Conservation (phyloP, 2,113 vertebrate species). For the Turnix velox region DNA sequence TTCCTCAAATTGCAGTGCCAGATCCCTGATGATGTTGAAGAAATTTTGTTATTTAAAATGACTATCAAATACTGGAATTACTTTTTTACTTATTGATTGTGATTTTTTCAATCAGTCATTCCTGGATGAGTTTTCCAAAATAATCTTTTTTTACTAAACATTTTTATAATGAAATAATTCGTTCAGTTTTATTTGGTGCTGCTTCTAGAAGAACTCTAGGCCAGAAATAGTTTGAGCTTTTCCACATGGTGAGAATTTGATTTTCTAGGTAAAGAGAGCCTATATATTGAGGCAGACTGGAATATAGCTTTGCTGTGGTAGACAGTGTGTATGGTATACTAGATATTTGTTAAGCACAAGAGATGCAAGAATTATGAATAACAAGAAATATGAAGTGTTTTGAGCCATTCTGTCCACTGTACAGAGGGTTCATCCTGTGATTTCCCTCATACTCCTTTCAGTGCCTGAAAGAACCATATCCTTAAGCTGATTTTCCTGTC, state of each 20-base stretch:
- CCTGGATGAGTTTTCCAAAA: background rate
- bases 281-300: background rate
- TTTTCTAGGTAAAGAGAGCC: background rate
- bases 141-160: background rate
- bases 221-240: background rate
- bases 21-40: background rate
- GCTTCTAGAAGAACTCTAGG: background rate
- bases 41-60: background rate
- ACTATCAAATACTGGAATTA: background rate
- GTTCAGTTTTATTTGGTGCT: background rate
- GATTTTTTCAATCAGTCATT: background rate
- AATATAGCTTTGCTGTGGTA: background rate
- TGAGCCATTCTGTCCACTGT: background rate
- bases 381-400: background rate
- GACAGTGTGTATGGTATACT: background rate
- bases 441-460: background rate
- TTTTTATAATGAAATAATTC: background rate
- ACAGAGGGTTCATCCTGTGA: background rate
- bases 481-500: background rate
- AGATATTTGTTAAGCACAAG: background rate
- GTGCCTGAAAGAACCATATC: background rate
- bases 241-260: background rate
- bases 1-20: background rate
- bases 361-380: background rate
- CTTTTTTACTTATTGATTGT: background rate